phyloP scores from a whole-genome alignment of 2,888 invertebrate species.

The Hydrotaea diabolus region DNA sequence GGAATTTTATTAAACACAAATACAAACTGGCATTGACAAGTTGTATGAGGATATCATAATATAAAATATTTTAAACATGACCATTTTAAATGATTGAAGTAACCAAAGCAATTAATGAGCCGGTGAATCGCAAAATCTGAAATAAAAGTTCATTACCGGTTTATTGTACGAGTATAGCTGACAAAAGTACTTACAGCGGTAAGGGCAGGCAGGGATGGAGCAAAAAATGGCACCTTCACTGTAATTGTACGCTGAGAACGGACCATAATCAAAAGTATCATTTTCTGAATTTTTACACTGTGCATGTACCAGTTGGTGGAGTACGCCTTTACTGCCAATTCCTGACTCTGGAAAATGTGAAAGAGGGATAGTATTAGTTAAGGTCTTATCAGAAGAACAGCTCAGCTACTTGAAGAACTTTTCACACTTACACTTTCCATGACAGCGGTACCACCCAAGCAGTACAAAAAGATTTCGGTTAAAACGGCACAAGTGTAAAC shows the following conservation, averaged over 20 bases:
- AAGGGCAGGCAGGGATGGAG: conserved; percentile 73
- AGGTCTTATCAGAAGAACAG: neutral
- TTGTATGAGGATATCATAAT: no score
- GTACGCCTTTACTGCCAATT: conserved; percentile 70
- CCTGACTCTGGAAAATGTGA: conserved; percentile 64
- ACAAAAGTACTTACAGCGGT: conserved; percentile 70
- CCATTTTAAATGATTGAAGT: conserved; percentile 55
- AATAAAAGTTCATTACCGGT: neutral
- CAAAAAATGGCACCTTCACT: conserved; percentile 75
- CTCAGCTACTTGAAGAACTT: no score
- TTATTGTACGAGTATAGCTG: neutral
- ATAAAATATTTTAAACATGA: no score
- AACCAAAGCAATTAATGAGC: conserved; percentile 65
- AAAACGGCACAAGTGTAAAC: conserved; percentile 73
- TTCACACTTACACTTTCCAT: conserved; percentile 73
- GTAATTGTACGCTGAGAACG: conserved; percentile 72
- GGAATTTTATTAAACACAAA: no score
- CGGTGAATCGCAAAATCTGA: conserved; percentile 66
- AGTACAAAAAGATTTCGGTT: conserved; percentile 74
- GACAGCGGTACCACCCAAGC: conserved; percentile 74
- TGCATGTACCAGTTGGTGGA: conserved; percentile 74
- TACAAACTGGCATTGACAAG: no score
- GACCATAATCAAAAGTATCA: conserved; percentile 72
- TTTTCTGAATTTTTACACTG: conserved; percentile 72
- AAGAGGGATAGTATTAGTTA: neutral